Evolutionary conservation across 1,140 invertebrate species (phyloP).

Genomic region (Scaptodrosophila lebanonensis): DNA sequence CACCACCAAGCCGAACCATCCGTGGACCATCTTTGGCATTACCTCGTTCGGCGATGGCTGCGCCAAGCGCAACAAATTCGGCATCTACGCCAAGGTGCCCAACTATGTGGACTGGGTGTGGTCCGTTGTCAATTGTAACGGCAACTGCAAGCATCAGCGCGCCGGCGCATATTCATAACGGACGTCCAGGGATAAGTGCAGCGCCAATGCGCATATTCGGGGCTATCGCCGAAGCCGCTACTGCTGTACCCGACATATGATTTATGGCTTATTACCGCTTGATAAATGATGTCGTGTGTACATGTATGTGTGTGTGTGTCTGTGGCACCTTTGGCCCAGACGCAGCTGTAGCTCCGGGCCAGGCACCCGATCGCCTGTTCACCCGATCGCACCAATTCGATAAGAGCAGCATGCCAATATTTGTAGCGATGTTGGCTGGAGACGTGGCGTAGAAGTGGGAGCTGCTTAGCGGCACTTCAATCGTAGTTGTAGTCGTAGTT

Average conservation of each 20-base stretch:
- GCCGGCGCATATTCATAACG: not conserved
- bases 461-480: no score
- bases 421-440: no score
- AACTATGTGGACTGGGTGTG: conserved; percentile 93
- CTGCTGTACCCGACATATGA: not conserved
- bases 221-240: not conserved
- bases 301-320: no score
- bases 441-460: no score
- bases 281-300: not conserved
- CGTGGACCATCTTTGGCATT: conserved; percentile 91
- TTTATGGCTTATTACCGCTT: conserved; percentile 6
- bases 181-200: not conserved
- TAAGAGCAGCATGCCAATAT: no score
- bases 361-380: not conserved
- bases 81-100: conserved; percentile 92
- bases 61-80: conserved; percentile 92
- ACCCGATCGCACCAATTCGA: conserved; percentile 22
- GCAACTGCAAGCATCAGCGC: conserved; percentile 65
- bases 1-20: conserved; percentile 78
- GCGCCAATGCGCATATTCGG: not conserved
- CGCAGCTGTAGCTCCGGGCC: not conserved
- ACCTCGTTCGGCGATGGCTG: conserved; percentile 97
- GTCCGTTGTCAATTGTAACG: conserved; percentile 80
- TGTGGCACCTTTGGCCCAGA: not conserved
- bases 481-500: conserved; percentile 20